Base-by-base conservation (phyloP, 2,113 vertebrate species). In the Ornithorhynchus anatinus region DNA sequence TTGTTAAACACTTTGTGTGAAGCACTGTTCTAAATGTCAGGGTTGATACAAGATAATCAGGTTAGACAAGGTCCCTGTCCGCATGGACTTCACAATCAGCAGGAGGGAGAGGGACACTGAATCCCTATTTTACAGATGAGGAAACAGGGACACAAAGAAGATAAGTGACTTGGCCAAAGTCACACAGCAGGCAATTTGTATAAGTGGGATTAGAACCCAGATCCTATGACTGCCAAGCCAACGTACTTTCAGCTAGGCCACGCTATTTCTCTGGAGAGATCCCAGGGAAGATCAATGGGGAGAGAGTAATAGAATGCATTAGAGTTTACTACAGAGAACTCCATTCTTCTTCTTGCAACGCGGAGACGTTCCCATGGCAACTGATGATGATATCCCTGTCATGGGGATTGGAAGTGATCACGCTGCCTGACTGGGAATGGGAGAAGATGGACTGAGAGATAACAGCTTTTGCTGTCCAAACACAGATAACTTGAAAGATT, bases 401-500 rank as follows among this genome's bases (percentile, higher is more conserved):
- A 64, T 22, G 42, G 54, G 66, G 54, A 44, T n/a, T 14, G 66
- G 58, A 77, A 75, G 81, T 59, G 63, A 84, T 62, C 69, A 51
- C 0, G 47, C 27, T 72, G 10, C 0, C 20, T 52, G 54, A 69
- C 36, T 82, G 59, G 33, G 51, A 43, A 62, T 51, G 4, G 73
- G 56, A 73, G 66, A 40, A 79, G 78, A 81, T 79, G 36, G 80
- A 44, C 64, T 67, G 65, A 74, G 61, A 32, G 84, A 81, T 74
- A 81, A 84, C n/a, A 66, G 69, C 27, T 14, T 71, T 62, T 43
- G 25, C 61, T 73, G 69, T 80, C 85, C 83, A 92, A 79, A 82
- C 58, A 77, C 43, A 78, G 82, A 79, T 73, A 83, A 86, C 82
- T 84, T 73, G 57, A 82, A 42, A 85, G 86, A 84, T 87, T 74